Percentiles rank a stretch among this genome's conserved stretches.
These are phyloP conservation scores for Phasianus colchicus DNA, from an alignment of 2,113 vertebrate genomes.

Conservation along the genomic window DNA sequence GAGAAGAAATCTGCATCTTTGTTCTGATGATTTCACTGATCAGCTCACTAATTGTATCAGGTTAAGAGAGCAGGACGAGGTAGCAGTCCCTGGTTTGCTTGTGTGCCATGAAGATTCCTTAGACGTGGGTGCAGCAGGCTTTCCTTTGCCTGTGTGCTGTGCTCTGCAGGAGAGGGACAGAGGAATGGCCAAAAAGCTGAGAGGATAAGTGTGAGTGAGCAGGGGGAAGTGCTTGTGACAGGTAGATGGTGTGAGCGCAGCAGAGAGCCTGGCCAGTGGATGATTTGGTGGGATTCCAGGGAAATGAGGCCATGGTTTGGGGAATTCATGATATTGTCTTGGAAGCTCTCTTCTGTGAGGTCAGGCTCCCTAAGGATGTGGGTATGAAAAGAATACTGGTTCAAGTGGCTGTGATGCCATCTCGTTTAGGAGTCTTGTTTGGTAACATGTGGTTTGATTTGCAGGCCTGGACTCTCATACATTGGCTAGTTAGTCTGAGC, in stretches of 20 bases:
- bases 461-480: not conserved
- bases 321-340: conserved; percentile 3
- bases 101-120: not conserved
- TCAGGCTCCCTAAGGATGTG: conserved; percentile 12
- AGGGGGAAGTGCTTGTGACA: not conserved
- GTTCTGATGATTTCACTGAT: not conserved
- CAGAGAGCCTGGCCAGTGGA: not conserved
- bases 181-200: not conserved
- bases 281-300: conserved; percentile 12
- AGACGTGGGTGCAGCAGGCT: not conserved
- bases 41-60: not conserved
- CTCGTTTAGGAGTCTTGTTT: conserved; percentile 46
- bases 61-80: not conserved
- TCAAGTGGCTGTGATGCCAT: conserved; percentile 25
- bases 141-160: not conserved
- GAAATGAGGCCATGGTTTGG: not conserved
- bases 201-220: not conserved
- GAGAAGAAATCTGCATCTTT: not conserved
- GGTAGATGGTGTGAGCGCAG: not conserved
- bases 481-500: not conserved
- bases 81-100: not conserved
- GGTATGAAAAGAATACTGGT: not conserved
- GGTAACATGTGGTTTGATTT: conserved; percentile 50
- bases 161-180: not conserved
- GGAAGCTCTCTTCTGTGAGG: conserved; percentile 18